Evolutionary conservation across 2,797 vertebrate species (phyloP).

Genomic region (Manis javanica): DNA sequence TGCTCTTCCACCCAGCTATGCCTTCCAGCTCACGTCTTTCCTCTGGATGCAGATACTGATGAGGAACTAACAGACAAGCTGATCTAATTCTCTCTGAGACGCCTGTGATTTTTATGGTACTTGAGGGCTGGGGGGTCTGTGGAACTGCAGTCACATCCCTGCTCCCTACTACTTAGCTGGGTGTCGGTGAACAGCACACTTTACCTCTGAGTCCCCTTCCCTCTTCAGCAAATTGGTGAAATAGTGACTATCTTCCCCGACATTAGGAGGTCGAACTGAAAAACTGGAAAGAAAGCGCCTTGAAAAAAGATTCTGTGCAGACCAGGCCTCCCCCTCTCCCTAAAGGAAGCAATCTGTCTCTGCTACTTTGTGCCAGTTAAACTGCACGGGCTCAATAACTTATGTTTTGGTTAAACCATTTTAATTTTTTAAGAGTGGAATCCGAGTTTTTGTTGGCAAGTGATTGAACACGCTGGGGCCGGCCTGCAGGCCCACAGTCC

Average conservation of each 20-base stretch:
- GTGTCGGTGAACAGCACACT: not conserved
- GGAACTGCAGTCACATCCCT: not conserved
- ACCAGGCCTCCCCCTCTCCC: not conserved
- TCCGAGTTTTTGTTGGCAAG: conserved; percentile 75
- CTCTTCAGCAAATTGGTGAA: not conserved
- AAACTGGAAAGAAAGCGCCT: not conserved
- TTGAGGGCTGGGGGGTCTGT: too few relatives aligned
- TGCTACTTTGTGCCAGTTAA: conserved; percentile 3
- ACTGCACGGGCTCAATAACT: conserved; percentile 33
- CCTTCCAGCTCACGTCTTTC: not conserved
- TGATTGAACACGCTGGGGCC: conserved; percentile 4
- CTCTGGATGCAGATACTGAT: not conserved
- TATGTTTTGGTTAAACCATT: conserved; percentile 39
- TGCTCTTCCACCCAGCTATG: fast-evolving
- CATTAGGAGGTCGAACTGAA: not conserved
- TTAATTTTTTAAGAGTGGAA: conserved; percentile 61
- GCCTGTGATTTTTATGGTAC: not conserved
- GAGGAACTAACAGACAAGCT: not conserved
- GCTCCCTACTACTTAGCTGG: not conserved
- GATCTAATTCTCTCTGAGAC: not conserved
- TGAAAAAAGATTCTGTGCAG: not conserved
- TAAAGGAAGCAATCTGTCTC: conserved; percentile 24
- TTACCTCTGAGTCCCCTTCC: not conserved
- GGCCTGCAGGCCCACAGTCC: conserved; percentile 57
- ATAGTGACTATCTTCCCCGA: not conserved